Conservation (phyloP, 1,140 invertebrate genomes). For the Cyclargus thomasi region DNA sequence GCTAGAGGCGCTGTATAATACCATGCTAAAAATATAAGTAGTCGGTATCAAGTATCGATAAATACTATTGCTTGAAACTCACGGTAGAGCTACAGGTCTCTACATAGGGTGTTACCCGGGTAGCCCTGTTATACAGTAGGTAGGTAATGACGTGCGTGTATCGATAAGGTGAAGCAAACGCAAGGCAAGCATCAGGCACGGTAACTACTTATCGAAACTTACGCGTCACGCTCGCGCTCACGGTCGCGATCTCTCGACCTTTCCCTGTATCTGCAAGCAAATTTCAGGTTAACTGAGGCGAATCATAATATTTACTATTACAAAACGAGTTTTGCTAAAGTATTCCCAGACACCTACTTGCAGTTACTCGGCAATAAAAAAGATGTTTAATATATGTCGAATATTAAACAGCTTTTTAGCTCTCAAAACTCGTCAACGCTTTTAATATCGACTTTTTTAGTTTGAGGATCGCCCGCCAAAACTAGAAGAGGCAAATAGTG, state of each 20-base stretch:
- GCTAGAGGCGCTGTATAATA: too few species aligned
- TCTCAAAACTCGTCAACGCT: too few species aligned
- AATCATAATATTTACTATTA: conserved; percentile 1
- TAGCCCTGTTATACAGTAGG: too few species aligned
- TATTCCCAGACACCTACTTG: background rate
- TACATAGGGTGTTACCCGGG: too few species aligned
- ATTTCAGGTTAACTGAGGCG: conserved; percentile 31
- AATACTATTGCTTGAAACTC: too few species aligned
- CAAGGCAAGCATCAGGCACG: conserved; percentile 17
- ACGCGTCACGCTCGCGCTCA: conserved; percentile 81
- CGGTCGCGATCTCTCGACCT: conserved; percentile 79
- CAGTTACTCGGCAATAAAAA: conserved; percentile 1
- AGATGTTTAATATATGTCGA: background rate
- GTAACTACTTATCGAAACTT: conserved; percentile 42
- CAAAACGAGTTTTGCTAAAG: background rate
- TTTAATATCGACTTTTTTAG: too few species aligned
- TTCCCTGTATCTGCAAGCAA: conserved; percentile 74
- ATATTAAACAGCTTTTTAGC: background rate
- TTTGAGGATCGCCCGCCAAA: too few species aligned
- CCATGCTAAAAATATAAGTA: too few species aligned
- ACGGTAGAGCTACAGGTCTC: too few species aligned
- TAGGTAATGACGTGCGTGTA: background rate
- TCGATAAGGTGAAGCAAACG: conserved; percentile 14
- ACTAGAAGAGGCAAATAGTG: too few species aligned
- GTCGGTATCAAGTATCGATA: too few species aligned